Percentiles rank a stretch among this genome's conserved stretches.
Conservation (phyloP, 2,888 invertebrate genomes). For the Lucinisca nassula region DNA sequence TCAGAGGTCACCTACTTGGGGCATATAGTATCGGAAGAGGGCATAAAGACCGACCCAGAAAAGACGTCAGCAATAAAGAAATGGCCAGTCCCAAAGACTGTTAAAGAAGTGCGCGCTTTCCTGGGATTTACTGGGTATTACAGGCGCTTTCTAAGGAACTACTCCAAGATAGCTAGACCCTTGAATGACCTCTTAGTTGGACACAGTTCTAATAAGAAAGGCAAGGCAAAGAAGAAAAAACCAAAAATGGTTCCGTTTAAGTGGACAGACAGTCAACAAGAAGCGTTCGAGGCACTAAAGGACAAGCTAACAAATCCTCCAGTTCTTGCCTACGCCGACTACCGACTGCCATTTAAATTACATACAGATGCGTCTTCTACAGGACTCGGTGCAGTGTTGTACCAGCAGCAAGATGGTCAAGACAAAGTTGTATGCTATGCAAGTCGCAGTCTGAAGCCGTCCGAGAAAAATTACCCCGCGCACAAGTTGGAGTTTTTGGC, state of each 20-base stretch:
- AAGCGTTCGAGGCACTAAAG: not conserved
- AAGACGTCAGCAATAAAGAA: not conserved
- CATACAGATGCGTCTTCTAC: not conserved
- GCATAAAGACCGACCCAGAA: not conserved
- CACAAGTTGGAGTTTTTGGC: slow-evolving; percentile 51
- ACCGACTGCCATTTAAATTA: not conserved
- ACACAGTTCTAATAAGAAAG: not conserved
- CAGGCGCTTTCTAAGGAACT: too few species aligned
- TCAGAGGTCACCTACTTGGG: not conserved
- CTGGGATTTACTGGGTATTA: not conserved
- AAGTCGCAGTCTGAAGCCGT: not conserved
- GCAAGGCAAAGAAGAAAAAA: not conserved
- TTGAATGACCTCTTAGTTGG: not conserved
- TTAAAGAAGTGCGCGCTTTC: not conserved
- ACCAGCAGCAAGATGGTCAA: not conserved
- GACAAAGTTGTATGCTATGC: not conserved
- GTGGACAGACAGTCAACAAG: not conserved
- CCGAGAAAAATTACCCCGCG: slow-evolving; percentile 12
- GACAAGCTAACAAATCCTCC: not conserved
- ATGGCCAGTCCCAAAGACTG: not conserved
- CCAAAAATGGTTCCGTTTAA: not conserved
- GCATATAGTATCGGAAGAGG: not conserved
- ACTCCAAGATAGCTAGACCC: not conserved
- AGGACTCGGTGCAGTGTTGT: not conserved
- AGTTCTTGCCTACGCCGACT: not conserved